These are phyloP conservation scores for Phaethornis superciliosus DNA, from an alignment of 2,113 vertebrate species.

Conservation along the genomic window DNA sequence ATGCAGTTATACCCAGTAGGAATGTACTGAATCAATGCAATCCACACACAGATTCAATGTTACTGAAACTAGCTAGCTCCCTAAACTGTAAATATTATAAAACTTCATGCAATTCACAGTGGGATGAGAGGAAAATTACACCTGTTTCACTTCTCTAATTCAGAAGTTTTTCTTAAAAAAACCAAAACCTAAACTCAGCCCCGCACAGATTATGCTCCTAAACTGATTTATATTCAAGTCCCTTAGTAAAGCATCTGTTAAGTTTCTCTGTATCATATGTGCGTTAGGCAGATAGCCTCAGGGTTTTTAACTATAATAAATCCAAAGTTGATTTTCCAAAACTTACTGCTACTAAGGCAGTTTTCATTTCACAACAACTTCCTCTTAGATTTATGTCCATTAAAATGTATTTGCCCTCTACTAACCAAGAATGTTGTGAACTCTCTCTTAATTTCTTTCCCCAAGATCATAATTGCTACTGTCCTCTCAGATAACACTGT, in stretches of 20 bases:
- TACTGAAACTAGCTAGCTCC: background rate
- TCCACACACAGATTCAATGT: background rate
- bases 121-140: background rate
- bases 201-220: slow-evolving; percentile 1
- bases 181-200: background rate
- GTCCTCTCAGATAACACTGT: background rate
- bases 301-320: slow-evolving; percentile 43
- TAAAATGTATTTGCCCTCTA: slow-evolving; percentile 24
- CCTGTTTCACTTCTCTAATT: slow-evolving; percentile 13
- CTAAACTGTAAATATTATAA: background rate
- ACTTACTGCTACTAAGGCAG: background rate
- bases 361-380: slow-evolving; percentile 6
- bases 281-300: slow-evolving; percentile 7
- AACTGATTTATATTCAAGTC: slow-evolving; percentile 38
- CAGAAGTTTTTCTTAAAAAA: background rate
- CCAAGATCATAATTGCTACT: background rate
- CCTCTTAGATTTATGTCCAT: slow-evolving; percentile 5
- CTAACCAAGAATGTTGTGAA: slow-evolving; percentile 20
- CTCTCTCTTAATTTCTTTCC: slow-evolving; percentile 27
- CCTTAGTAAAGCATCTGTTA: slow-evolving; percentile 40
- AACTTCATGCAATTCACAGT: background rate
- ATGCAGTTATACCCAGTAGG: background rate
- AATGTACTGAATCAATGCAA: background rate
- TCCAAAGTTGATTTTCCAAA: slow-evolving; percentile 39
- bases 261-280: background rate